Conservation (phyloP, 2,113 vertebrate genomes). For the Tupaia tana region DNA sequence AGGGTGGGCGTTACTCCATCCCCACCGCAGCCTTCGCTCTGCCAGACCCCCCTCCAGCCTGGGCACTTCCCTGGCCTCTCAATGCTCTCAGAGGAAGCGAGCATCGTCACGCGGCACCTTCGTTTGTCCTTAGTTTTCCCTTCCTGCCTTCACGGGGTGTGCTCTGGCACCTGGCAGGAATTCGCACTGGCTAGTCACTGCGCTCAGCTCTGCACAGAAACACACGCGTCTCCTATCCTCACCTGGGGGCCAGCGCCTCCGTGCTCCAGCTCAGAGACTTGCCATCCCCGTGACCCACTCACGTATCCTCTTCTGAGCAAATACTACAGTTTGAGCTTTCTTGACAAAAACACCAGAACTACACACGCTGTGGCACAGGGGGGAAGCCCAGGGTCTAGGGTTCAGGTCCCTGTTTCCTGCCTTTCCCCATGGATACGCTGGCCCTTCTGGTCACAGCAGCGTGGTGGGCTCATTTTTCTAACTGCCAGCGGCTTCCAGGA, state of each 20-base stretch:
- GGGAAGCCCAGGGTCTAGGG: background rate
- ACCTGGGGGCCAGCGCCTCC: background rate
- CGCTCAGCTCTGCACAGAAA: background rate
- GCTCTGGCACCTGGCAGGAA: background rate
- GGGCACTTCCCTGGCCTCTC: fast-evolving
- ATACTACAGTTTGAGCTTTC: background rate
- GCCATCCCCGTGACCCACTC: fast-evolving
- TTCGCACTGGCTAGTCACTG: background rate
- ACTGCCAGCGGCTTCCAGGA: background rate
- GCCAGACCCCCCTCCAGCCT: background rate
- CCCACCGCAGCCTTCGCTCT: fast-evolving
- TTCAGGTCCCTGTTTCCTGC: background rate
- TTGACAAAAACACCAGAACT: background rate
- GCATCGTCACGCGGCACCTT: fast-evolving
- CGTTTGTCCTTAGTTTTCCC: background rate
- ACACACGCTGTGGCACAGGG: fast-evolving
- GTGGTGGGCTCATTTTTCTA: background rate
- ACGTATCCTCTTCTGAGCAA: too few relatives aligned
- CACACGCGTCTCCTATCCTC: background rate
- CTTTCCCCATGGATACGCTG: background rate
- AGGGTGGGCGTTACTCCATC: fast-evolving
- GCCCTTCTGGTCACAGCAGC: background rate
- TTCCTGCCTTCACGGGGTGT: background rate
- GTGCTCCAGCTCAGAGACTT: background rate
- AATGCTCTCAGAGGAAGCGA: background rate